These are phyloP conservation scores for Nowickia ferox DNA, from an alignment of 2,888 invertebrate species.

Conservation along the genomic window DNA sequence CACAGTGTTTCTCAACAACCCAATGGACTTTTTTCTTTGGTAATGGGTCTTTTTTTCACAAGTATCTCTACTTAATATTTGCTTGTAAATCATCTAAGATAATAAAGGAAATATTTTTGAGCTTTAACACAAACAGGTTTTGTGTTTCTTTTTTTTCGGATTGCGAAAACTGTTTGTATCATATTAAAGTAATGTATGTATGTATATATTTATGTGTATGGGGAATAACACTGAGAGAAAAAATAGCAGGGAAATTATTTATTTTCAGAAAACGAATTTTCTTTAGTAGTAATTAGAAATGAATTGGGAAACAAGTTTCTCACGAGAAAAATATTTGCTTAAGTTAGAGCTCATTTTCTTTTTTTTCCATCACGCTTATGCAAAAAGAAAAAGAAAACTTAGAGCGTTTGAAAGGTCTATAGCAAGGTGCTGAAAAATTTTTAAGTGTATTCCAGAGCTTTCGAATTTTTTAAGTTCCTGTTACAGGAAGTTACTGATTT, in stretches of 20 bases:
- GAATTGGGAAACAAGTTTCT: too few species aligned
- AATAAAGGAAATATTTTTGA: conserved; percentile 58
- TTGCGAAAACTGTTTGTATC: conserved; percentile 11
- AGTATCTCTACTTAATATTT: conserved; percentile 32
- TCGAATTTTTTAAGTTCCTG: too few species aligned
- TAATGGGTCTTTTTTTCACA: conserved; percentile 5
- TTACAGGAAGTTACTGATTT: too few species aligned
- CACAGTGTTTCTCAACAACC: background rate
- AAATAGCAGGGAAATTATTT: background rate
- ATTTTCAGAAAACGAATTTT: too few species aligned
- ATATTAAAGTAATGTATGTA: background rate
- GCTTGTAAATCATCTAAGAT: conserved; percentile 43
- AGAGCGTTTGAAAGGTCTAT: too few species aligned
- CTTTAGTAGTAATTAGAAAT: too few species aligned
- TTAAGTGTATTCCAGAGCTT: too few species aligned
- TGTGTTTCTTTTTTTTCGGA: conserved; percentile 39
- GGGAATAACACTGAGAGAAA: conserved; percentile 41
- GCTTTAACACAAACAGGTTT: conserved; percentile 62
- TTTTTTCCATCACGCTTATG: too few species aligned
- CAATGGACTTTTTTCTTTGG: background rate
- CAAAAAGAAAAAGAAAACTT: too few species aligned
- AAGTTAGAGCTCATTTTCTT: too few species aligned
- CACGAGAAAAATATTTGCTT: too few species aligned
- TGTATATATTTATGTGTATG: background rate
- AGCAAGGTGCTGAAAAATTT: too few species aligned